Conservation (phyloP, 2,888 invertebrate genomes). For the Tanypteryx hageni region DNA sequence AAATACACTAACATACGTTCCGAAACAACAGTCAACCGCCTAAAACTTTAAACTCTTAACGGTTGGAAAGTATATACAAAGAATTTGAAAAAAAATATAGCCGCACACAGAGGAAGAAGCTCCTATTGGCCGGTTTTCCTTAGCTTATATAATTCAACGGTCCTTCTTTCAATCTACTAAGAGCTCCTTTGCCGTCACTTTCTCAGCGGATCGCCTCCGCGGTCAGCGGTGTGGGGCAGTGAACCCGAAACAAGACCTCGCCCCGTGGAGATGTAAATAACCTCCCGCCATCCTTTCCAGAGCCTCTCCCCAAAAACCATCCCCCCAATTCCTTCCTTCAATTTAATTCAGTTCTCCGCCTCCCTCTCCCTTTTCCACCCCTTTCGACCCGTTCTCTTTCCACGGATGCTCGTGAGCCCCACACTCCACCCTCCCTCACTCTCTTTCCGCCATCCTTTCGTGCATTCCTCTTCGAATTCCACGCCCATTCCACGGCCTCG, state of each 20-base stretch:
- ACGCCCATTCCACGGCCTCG: background rate
- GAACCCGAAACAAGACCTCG: constrained; percentile 13
- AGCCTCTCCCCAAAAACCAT: background rate
- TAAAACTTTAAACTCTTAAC: too few species aligned
- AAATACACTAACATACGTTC: too few species aligned
- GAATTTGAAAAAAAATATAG: too few species aligned
- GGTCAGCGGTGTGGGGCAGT: constrained; percentile 28
- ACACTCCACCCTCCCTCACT: background rate
- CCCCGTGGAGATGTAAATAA: constrained; percentile 38
- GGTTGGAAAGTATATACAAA: too few species aligned
- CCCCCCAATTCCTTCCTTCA: constrained; percentile 14
- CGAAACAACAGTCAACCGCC: too few species aligned
- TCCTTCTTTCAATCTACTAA: constrained; percentile 7
- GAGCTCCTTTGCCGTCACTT: constrained; percentile 7
- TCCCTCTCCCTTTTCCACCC: background rate
- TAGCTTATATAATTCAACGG: background rate
- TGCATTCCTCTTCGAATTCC: background rate
- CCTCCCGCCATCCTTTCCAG: background rate
- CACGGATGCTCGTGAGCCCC: background rate
- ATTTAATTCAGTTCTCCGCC: constrained; percentile 32
- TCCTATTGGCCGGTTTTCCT: background rate
- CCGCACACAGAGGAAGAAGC: too few species aligned
- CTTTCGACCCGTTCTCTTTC: background rate
- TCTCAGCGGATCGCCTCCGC: background rate
- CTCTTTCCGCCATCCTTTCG: background rate